Evolutionary conservation across 2,888 invertebrate genomes (phyloP).

Genomic region (Platycnemis pennipes): DNA sequence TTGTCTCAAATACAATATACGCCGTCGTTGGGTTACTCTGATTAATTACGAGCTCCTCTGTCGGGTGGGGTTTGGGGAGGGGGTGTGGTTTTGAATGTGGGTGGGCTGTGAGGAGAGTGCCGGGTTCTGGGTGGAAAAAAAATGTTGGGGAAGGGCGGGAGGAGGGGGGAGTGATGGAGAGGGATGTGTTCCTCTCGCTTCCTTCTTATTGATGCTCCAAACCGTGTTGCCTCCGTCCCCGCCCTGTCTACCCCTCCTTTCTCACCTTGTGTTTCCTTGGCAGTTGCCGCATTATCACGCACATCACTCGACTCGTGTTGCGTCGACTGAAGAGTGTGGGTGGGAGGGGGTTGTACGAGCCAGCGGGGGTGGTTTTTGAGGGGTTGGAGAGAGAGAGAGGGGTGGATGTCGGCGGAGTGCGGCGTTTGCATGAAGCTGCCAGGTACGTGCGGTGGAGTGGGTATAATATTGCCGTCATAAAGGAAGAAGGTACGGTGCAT

Average conservation of each 20-base stretch:
- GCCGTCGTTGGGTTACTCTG: conserved; percentile 60
- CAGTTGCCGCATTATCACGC: background rate
- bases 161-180: background rate
- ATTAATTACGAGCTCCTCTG: conserved; percentile 53
- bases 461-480: too few relatives aligned
- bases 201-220: conserved; percentile 24
- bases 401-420: background rate
- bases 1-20: conserved; percentile 62
- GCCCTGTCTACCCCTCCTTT: background rate
- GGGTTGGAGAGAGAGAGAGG: background rate
- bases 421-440: background rate
- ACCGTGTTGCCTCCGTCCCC: background rate
- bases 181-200: background rate
- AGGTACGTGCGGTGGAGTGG: too few relatives aligned
- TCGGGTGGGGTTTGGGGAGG: background rate
- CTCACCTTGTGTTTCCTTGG: background rate
- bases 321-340: background rate
- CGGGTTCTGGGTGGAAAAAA: background rate
- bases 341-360: background rate
- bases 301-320: background rate
- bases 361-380: background rate
- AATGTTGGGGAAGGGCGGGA: background rate
- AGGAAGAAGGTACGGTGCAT: conserved; percentile 8
- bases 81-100: background rate
- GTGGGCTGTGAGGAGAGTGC: background rate